Evolutionary conservation across 2,888 invertebrate genomes (phyloP).

Genomic region (Elgonia sp.): DNA sequence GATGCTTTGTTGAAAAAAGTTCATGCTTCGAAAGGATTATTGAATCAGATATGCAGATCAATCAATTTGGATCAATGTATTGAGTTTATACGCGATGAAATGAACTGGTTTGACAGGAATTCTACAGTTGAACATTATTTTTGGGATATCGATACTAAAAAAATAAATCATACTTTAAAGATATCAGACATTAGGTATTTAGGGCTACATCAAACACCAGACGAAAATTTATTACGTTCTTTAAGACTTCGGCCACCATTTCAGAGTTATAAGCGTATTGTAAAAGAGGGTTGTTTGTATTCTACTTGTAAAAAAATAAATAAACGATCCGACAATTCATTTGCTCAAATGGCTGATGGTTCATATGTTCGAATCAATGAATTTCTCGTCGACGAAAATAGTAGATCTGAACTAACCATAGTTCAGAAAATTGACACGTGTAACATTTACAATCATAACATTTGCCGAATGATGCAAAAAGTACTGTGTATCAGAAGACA

Average conservation of each 20-base stretch:
- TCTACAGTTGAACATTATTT: slow-evolving; percentile 5
- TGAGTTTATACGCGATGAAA: slow-evolving; percentile 5
- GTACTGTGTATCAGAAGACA: too few species aligned
- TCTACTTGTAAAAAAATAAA: slow-evolving; percentile 18
- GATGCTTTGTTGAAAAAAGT: background rate
- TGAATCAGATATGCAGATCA: slow-evolving; percentile 18
- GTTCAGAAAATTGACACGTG: too few species aligned
- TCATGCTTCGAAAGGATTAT: slow-evolving; percentile 26
- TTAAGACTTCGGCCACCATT: too few species aligned
- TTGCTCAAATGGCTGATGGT: too few species aligned
- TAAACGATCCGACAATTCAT: slow-evolving; percentile 53
- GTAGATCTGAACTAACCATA: too few species aligned
- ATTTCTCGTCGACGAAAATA: too few species aligned
- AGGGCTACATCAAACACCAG: background rate
- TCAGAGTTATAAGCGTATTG: slow-evolving; percentile 28
- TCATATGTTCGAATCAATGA: too few species aligned
- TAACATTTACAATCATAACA: too few species aligned
- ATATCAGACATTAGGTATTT: slow-evolving; percentile 19
- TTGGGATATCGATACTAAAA: slow-evolving; percentile 6
- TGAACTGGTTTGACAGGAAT: slow-evolving; percentile 5
- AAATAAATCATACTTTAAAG: slow-evolving; percentile 16
- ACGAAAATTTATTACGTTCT: too few species aligned
- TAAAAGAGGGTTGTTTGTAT: slow-evolving; percentile 52
- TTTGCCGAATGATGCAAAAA: too few species aligned
- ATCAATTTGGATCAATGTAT: slow-evolving; percentile 10